Conservation (phyloP, 2,113 vertebrate genomes). For the Forbesichthys papilliferus region DNA sequence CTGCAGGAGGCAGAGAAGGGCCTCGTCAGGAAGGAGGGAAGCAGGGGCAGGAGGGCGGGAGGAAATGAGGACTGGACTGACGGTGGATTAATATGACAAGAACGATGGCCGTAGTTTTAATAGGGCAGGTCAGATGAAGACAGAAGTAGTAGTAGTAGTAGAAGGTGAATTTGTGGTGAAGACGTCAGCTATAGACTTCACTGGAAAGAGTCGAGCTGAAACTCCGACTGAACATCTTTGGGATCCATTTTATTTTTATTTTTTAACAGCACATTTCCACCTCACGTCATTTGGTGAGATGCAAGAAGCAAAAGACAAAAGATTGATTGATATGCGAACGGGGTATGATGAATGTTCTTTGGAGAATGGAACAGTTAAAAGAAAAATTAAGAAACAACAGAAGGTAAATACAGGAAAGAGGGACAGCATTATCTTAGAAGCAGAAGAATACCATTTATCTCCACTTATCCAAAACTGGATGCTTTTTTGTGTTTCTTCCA, state of each 20-base stretch:
- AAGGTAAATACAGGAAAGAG: slow-evolving; percentile 61
- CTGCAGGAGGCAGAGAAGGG: slow-evolving; percentile 94
- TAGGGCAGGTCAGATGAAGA: not conserved
- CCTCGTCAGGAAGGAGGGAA: slow-evolving; percentile 83
- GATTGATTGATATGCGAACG: slow-evolving; percentile 8
- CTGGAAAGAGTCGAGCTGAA: not conserved
- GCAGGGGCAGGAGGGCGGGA: slow-evolving; percentile 60
- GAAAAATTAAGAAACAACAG: slow-evolving; percentile 27
- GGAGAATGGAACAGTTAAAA: slow-evolving; percentile 22
- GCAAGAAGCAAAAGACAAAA: not conserved
- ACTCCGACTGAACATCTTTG: not conserved
- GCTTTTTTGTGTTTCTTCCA: slow-evolving; percentile 15
- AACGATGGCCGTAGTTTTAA: slow-evolving; percentile 13
- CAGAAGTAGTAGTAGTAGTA: not conserved
- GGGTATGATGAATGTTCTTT: slow-evolving; percentile 7
- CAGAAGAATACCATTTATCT: slow-evolving; percentile 45
- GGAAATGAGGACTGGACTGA: slow-evolving; percentile 38
- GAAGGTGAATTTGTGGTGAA: slow-evolving; percentile 10
- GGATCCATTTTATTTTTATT: no score
- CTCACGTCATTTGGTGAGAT: not conserved
- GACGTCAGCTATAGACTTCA: slow-evolving; percentile 5
- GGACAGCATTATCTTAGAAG: slow-evolving; percentile 45
- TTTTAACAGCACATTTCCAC: not conserved
- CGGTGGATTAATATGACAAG: slow-evolving; percentile 37
- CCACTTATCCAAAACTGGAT: slow-evolving; percentile 31